Base-by-base conservation (phyloP, 2,888 invertebrate species). In the Phoenoteleia sp. region DNA sequence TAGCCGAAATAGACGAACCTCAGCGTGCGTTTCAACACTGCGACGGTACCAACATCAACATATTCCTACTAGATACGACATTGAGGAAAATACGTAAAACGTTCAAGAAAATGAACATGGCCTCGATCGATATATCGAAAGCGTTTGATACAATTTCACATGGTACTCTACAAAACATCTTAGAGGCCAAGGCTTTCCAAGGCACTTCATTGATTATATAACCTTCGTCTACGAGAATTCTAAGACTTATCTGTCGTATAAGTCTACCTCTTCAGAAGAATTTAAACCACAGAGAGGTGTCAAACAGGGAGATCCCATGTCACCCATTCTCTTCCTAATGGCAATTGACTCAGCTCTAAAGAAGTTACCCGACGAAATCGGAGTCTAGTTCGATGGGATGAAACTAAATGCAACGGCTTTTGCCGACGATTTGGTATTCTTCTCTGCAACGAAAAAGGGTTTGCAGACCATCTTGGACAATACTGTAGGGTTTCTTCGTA, bases 381-480 rank as follows among this genome's bases (percentile, higher is more conserved):
- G 86, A 0, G 33, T 27, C 0, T 2, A 13, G n/a, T n/a, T 54
- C 17, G 47, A 7, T 33, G 56, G n/a, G 11, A 7, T 9, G 3
- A 3, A 21, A 21, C 19, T 77, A 13, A 79, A 66, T 17, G 15
- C 58, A 3, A 15, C 83, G 1, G 82, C 62, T 0, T 84, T 69
- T 36, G 81, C 84, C 4, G 86, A 86, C 29, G 86, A 84, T 39
- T 19, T 86, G 9, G 33, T 76, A 0, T 56, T 83, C 3, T n/a
- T 83, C 2, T 71, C 84, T 0, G 17, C 81, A 0, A 81, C 84
- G 0, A 33, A 13, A 3, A 4, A 13, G 0, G 90, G 92, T 23
- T 87, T 93, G 85, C 91, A 92, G 80, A 88, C 87, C 81, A 89
- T 91, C 19, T 85, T 91, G 0, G 66, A 84, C 11, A 17, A 2